phyloP scores from a whole-genome alignment of 2,797 vertebrate genomes.

The Poecilia gillii region DNA sequence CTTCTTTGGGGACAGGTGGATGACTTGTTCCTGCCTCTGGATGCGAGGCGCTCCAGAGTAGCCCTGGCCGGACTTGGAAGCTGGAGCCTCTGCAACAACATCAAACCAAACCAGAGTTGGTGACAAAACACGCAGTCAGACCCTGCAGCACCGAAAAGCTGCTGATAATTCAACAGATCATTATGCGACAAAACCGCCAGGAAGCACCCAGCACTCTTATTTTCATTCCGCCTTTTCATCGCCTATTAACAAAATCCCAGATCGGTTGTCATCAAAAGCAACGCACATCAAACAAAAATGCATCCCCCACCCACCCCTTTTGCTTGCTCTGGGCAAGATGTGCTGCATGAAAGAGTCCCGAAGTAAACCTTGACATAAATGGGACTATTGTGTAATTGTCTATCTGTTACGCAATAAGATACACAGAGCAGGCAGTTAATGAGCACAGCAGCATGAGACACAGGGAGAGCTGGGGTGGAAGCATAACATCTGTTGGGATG shows the following conservation, averaged over 20 bases:
- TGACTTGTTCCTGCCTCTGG: slow-evolving; percentile 95
- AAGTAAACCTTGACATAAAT: slow-evolving; percentile 58
- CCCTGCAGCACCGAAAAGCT: slow-evolving; percentile 27
- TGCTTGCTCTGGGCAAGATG: slow-evolving; percentile 64
- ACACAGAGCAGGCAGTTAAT: slow-evolving; percentile 61
- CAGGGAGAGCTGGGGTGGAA: slow-evolving; percentile 38
- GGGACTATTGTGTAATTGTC: slow-evolving; percentile 75
- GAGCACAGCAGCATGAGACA: slow-evolving; percentile 48
- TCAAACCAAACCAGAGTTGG: slow-evolving; percentile 30
- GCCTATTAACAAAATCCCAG: slow-evolving; percentile 37
- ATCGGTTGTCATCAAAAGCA: slow-evolving; percentile 51
- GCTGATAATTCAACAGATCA: slow-evolving; percentile 27
- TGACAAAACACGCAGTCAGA: slow-evolving; percentile 33
- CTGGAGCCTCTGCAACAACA: slow-evolving; percentile 84
- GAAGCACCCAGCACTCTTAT: slow-evolving; percentile 14
- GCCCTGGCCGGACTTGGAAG: slow-evolving; percentile 83
- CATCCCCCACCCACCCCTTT: slow-evolving; percentile 47
- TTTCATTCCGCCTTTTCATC: slow-evolving; percentile 33
- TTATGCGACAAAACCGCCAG: slow-evolving; percentile 31
- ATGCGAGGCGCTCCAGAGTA: slow-evolving; percentile 94
- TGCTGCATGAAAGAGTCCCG: slow-evolving; percentile 43
- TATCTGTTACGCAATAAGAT: slow-evolving; percentile 67
- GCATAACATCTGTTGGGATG: slow-evolving; percentile 59
- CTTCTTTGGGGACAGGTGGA: slow-evolving; percentile 96
- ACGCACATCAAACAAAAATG: slow-evolving; percentile 51